Base-by-base conservation (phyloP, 2,797 vertebrate species). In the Emydoidea blandingii region DNA sequence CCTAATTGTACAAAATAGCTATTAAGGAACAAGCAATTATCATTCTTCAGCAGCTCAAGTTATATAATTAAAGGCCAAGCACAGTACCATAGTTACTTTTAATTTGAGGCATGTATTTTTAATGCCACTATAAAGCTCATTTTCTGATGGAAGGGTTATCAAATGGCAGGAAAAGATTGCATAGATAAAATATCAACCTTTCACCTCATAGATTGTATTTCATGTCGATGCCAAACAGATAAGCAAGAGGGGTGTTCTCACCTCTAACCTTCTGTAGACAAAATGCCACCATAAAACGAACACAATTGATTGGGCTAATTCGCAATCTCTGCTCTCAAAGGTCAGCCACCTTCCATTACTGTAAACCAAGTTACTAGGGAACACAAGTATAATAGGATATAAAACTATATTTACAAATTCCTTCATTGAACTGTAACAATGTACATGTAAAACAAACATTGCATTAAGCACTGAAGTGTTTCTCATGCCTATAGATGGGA, bases 71-170 rank as follows among this genome's bases (percentile, higher is more conserved):
- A 92, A 93, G 79, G 83, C 84, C 25, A 88, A 89, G 91, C 18
- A 8, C 34, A 72, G 23, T 59, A 62, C 15, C 81, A 85, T 7
- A 79, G 2, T 12, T 89, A 88, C 92, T 89, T 94, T 89, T 92
- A 87, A 97, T 86, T 79, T 81, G 44, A 97, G n/a, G 91, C 14
- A 76, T 21, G 53, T 65, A 92, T 89, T 91, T 96, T 92, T 91
- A 94, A 81, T 1, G 0, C 74, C 79, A 79, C 34, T 95, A 62
- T 57, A 82, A 94, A 78, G 65, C 68, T 27, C 0, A 62, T 90
- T 49, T 87, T 85, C 19, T 89, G 95, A 54, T 19, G 83, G 85
- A 93, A 65, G 4, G 74, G 65, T 95, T 94, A 95, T 85, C 59
- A 96, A 95, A 88, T 4, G 29, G 18, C 56, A 91, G 79, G 65